Evolutionary conservation across 2,797 vertebrate species (phyloP), one percentile per base, ranked within the genome.

Genomic region (Myioborus melanocephalus): DNA sequence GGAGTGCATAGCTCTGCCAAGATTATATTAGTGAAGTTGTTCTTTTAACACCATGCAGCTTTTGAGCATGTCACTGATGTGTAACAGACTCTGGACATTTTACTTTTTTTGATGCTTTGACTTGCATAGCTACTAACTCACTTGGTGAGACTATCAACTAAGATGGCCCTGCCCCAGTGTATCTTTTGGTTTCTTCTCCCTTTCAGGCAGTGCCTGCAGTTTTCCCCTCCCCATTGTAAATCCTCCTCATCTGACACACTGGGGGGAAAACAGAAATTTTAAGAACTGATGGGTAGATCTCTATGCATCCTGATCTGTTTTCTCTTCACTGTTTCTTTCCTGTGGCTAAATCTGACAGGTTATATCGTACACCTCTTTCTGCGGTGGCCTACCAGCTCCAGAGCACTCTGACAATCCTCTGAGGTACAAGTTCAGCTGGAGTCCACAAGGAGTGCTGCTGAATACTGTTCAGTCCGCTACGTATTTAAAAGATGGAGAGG

Each of bases 351-450:
- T 92, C 19, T 65, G 44, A 57, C 95, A 99, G 99, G 98, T 99
- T 96, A 98, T 99, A 94, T 99, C 98, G 3, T 99, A 99, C 85
- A 97, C 97, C 78, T 99, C 99, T 14, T 99, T 99, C 97, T 99
- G 99, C 2, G 99, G 99, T 12, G 99, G 99, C 10, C 97, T 99
- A 27, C 99, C 99, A 64, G 98, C 98, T 89, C 99, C 99, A 1
- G 99, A 99, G 89, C 98, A 98, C 93, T 99, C 99, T 5, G 98
- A 99, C 95, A 99, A 99, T 89, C 99, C 99, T 61, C 98, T 99
- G 64, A 98, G 99, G 78, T 99, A 99, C 97, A 99, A 99, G 97
- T 99, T 99, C 97, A 99, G 99, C 97, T 99, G 99, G 99, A 99
- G 98, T 96, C 99, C 99, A 0, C 98, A 98, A 41, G 98, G 98